Conservation (phyloP, 2,888 invertebrate genomes). For the Ochropleura plecta region DNA sequence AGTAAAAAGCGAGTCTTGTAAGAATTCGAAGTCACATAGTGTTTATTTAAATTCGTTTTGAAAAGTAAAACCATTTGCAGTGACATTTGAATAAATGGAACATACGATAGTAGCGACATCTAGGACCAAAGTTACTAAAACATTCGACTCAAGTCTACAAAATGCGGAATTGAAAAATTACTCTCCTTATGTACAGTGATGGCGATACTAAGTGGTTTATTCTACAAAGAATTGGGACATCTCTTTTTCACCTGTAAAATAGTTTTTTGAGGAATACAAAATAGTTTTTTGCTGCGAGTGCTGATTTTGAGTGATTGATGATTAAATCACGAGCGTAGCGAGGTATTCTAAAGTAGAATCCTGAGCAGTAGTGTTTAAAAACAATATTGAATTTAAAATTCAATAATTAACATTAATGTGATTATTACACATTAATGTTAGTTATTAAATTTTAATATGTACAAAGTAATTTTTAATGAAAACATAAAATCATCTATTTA, state of each 20-base stretch:
- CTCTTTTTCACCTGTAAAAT: not conserved
- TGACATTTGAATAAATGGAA: slow-evolving; percentile 5
- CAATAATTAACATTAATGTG: too few species aligned
- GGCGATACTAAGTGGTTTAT: not conserved
- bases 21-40: slow-evolving; percentile 30
- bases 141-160: not conserved
- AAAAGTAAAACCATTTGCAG: slow-evolving; percentile 29
- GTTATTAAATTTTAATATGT: too few species aligned
- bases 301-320: too few species aligned
- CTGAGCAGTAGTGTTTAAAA: too few species aligned
- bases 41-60: slow-evolving; percentile 18
- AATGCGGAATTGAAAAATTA: slow-evolving; percentile 8
- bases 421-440: too few species aligned
- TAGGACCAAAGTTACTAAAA: not conserved
- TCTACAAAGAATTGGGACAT: not conserved
- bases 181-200: not conserved
- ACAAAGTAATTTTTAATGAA: too few species aligned
- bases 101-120: slow-evolving; percentile 30
- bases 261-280: too few species aligned
- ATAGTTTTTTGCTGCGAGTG: too few species aligned
- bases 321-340: too few species aligned
- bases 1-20: not conserved
- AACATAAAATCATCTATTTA: too few species aligned
- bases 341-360: too few species aligned
- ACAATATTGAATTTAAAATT: too few species aligned